A percentile compares a stretch with the other conserved stretches of the same genome.
These are phyloP conservation scores for Hedychridium roseum DNA, from an alignment of 2,888 invertebrate species.

Conservation along the genomic window DNA sequence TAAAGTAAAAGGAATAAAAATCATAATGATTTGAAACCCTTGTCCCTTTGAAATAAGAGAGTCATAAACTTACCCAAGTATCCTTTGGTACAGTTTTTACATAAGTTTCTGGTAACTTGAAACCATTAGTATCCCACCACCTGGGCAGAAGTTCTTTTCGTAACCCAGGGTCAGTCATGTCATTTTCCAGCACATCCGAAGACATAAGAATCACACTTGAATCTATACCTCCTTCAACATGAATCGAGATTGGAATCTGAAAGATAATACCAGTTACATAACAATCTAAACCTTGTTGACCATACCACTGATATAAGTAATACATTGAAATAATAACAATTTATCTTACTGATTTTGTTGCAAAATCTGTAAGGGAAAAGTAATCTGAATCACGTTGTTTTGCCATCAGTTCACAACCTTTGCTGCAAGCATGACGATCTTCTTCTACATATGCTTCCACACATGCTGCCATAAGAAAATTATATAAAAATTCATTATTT, in stretches of 20 bases:
- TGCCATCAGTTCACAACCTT: slow-evolving; percentile 55
- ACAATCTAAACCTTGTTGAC: too few relatives aligned
- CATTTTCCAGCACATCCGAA: slow-evolving; percentile 55
- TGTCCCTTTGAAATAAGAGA: not conserved
- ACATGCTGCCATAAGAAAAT: slow-evolving; percentile 47
- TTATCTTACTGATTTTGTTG: too few relatives aligned
- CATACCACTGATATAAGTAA: too few relatives aligned
- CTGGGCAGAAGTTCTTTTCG: slow-evolving; percentile 56
- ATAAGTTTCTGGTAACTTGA: slow-evolving; percentile 58
- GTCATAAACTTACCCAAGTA: slow-evolving; percentile 41
- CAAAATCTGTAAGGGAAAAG: too few relatives aligned
- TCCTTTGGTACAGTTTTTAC: slow-evolving; percentile 57
- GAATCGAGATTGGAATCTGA: too few relatives aligned
- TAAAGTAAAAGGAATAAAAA: not conserved
- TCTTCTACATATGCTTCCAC: slow-evolving; percentile 53
- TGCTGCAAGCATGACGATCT: slow-evolving; percentile 48
- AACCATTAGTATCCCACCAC: slow-evolving; percentile 58
- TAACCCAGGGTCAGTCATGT: slow-evolving; percentile 54
- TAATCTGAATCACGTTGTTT: slow-evolving; percentile 45
- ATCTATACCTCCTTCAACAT: slow-evolving; percentile 46
- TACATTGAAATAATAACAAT: too few relatives aligned
- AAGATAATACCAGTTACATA: too few relatives aligned
- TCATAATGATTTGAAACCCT: not conserved
- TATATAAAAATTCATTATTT: not conserved
- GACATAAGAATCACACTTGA: slow-evolving; percentile 51